Conservation (phyloP, 2,888 invertebrate species). For the Xestoiulus laeticollis region DNA sequence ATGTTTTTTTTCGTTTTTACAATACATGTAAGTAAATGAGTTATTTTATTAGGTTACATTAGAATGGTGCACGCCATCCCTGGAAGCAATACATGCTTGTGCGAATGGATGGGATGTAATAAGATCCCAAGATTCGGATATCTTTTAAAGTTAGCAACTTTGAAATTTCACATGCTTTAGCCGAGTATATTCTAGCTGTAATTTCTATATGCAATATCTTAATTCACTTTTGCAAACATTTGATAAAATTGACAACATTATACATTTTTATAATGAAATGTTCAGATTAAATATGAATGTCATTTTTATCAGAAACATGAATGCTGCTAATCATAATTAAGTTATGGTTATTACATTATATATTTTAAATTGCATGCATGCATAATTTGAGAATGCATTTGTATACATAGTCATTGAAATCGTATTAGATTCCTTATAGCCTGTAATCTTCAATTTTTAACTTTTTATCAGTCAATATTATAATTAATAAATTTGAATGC, state of each 20-base stretch:
- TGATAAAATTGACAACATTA: background rate
- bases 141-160: background rate
- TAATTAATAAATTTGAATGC: no score
- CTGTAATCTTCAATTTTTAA: no score
- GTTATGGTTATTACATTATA: background rate
- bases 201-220: background rate
- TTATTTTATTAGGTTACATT: background rate
- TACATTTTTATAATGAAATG: background rate
- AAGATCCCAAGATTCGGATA: slow-evolving; percentile 40
- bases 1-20: no score
- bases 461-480: no score
- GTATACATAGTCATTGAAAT: background rate
- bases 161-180: background rate
- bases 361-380: background rate
- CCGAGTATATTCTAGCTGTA: background rate
- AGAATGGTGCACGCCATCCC: slow-evolving; percentile 40
- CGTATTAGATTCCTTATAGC: background rate
- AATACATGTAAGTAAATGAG: background rate
- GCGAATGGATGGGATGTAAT: slow-evolving; percentile 46
- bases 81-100: slow-evolving; percentile 39
- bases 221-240: background rate
- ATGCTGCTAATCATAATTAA: background rate
- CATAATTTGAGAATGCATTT: background rate
- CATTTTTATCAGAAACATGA: no score
- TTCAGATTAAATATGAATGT: no score